Evolutionary conservation across 1,140 invertebrate species (phyloP).

Genomic region (Melipona quadrifasciata): DNA sequence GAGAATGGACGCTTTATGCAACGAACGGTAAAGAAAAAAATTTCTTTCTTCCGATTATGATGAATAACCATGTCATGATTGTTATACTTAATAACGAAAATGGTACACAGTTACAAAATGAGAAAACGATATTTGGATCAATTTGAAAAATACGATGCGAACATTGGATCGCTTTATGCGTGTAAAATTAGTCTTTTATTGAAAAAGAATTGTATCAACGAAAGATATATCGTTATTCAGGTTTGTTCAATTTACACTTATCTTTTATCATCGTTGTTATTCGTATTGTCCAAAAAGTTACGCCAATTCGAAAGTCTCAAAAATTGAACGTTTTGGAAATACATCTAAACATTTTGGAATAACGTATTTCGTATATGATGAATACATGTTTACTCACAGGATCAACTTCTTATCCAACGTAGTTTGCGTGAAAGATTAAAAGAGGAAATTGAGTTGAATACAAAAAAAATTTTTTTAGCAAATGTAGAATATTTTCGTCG

Average conservation of each 20-base stretch:
- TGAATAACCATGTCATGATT: neutral
- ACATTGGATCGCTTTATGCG: conserved; percentile 59
- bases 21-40: neutral
- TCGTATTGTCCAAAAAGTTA: neutral
- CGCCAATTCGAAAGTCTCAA: neutral
- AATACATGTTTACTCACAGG: conserved; percentile 45
- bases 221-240: conserved; percentile 52
- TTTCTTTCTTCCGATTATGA: neutral
- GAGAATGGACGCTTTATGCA: neutral
- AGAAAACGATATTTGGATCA: conserved; percentile 54
- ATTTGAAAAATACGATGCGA: conserved; percentile 61
- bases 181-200: conserved; percentile 56
- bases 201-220: conserved; percentile 46
- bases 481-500: conserved; percentile 67
- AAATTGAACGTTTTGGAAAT: neutral
- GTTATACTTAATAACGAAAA: neutral
- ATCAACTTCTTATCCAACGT: conserved; percentile 60
- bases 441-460: conserved; percentile 66
- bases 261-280: neutral
- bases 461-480: conserved; percentile 62
- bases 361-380: too few species aligned
- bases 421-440: conserved; percentile 63
- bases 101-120: neutral
- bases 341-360: too few species aligned
- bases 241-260: conserved; percentile 22